Conservation (phyloP, 1,140 invertebrate genomes). For the Apis laboriosa region DNA sequence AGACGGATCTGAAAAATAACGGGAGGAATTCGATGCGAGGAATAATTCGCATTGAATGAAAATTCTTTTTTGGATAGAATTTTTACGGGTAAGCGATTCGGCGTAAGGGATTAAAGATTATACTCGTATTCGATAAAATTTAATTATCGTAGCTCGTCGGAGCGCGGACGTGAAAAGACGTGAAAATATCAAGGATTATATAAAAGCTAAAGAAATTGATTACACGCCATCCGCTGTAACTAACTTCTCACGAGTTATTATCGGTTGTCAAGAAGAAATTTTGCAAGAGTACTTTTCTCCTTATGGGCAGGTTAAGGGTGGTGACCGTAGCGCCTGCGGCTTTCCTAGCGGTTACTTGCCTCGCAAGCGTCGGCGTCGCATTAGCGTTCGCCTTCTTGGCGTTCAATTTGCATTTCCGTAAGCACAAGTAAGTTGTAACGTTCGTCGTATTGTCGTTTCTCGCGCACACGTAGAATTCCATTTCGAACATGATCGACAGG, state of each 20-base stretch:
- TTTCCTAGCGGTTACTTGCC: conserved; percentile 85
- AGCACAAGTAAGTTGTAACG: conserved; percentile 86
- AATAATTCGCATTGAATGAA: background rate
- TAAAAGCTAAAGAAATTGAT: background rate
- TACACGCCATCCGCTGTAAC: background rate
- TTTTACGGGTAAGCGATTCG: background rate
- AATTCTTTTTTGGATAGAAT: background rate
- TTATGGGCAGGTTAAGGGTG: conserved; percentile 84
- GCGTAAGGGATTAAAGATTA: background rate
- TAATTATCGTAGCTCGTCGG: background rate
- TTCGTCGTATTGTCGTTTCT: background rate
- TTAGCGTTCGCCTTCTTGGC: conserved; percentile 89
- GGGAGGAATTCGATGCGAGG: background rate
- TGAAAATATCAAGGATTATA: background rate
- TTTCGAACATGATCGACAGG: conserved; percentile 74
- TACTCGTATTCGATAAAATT: background rate
- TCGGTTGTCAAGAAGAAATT: background rate
- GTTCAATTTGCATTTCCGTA: conserved; percentile 93
- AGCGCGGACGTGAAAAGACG: background rate
- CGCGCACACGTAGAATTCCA: background rate
- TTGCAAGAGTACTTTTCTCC: conserved; percentile 7
- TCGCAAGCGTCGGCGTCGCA: conserved; percentile 89
- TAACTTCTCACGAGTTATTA: background rate
- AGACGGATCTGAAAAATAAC: background rate
- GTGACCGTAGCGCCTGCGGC: conserved; percentile 88